Conservation (phyloP, 2,797 vertebrate species). For the Mormyrus proboscirostris region DNA sequence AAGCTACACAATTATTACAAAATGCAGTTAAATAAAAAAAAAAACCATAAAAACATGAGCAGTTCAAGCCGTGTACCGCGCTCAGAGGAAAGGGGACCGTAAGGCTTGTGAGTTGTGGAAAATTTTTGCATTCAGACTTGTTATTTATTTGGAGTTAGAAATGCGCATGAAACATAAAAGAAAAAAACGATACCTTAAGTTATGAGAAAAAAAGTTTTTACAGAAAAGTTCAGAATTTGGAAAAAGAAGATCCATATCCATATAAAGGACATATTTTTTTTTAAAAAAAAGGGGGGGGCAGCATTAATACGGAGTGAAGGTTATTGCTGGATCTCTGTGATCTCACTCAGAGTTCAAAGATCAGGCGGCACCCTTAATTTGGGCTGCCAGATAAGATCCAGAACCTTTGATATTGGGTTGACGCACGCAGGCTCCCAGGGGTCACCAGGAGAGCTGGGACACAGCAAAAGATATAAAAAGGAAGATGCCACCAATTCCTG, state of each 20-base stretch:
- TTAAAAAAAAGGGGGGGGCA: too few relatives aligned
- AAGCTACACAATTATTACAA: neutral
- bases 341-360: constrained; percentile 8
- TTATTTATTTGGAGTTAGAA: neutral
- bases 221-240: neutral
- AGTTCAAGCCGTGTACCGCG: neutral
- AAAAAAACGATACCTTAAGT: neutral
- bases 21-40: neutral
- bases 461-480: constrained; percentile 43
- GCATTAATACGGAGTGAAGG: neutral
- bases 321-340: constrained; percentile 1
- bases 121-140: neutral
- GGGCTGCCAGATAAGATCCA: neutral
- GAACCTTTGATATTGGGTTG: neutral
- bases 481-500: constrained; percentile 20
- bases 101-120: neutral
- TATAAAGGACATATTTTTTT: too few relatives aligned
- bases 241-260: neutral
- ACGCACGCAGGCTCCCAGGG: neutral
- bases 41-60: neutral
- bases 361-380: neutral
- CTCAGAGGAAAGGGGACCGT: neutral
- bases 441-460: neutral
- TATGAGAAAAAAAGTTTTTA: neutral
- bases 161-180: neutral